Evolutionary conservation across 1,140 invertebrate species (phyloP), one percentile per base, ranked within the genome.

Genomic region (Mycetomoellerius zeteki): DNA sequence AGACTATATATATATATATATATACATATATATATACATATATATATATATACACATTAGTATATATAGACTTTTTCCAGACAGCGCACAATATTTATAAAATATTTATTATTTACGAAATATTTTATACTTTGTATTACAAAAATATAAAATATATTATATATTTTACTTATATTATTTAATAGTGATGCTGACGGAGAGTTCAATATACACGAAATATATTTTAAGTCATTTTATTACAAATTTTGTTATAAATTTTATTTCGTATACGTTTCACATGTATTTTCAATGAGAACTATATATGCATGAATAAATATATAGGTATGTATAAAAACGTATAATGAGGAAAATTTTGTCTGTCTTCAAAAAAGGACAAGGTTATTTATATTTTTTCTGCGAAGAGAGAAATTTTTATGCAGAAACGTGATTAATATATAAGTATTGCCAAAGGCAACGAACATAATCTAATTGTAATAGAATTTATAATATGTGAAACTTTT

Each of bases 201-300:
- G 37, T 43, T 43, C 8, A 52, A 14, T 58, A 47, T 21, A 2
- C 33, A 24, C 4, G 6, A 58, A 50, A 56, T 47, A 33, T 76
- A 60, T 54, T 64, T 50, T 16, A 50, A 76, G 1, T 21, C 4
- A 52, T 27, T 76, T 54, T 47, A 27, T 54, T 87, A 85, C 50
- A 89, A 78, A 88, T 37, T 69, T 56, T 27, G 12, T 64, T 62
- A 78, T 21, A 87, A 58, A 65, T 50, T 86, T 37, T 52, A 69
- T 87, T 47, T 27, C 1, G 12, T 56, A 24, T 21, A 30, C 12
- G 8, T 10, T 8, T 69, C 80, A 71, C 24, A 69, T 30, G 27
- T 21, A 10, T 69, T 21, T 85, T 24, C 16, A 24, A 24, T 24
- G 43, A 33, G 16, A 69, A 56, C 3, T 78, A 47, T 12, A 33